Percentiles rank a stretch among this genome's conserved stretches.
These are phyloP conservation scores for Actinernus sp. DNA, from an alignment of 92 coral and sea anemone species.

Conservation along the genomic window DNA sequence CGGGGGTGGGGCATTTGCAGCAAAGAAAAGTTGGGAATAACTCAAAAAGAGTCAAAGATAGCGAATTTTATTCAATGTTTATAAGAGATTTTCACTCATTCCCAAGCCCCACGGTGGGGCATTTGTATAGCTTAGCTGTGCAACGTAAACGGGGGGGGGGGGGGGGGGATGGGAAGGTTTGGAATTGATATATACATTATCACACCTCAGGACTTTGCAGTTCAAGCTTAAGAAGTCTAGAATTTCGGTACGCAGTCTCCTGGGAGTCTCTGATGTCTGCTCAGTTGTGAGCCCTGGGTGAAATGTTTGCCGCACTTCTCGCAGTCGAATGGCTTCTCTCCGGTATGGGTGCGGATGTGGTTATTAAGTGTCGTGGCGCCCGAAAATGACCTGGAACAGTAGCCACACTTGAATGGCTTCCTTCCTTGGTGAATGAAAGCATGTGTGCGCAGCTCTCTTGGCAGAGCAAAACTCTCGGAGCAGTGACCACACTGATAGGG, in stretches of 20 bases:
- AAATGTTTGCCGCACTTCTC: constrained; percentile 84
- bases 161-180: too few relatives aligned
- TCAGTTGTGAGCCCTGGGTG: constrained; percentile 96
- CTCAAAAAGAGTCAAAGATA: too few relatives aligned
- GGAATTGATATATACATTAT: too few relatives aligned
- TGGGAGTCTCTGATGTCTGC: constrained; percentile 88
- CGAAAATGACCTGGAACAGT: constrained; percentile 91
- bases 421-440: constrained; percentile 94
- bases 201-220: too few relatives aligned
- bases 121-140: too few relatives aligned
- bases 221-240: too few relatives aligned
- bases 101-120: too few relatives aligned
- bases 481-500: constrained; percentile 97
- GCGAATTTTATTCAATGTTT: too few relatives aligned
- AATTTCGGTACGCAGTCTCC: constrained; percentile 60
- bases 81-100: too few relatives aligned
- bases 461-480: constrained; percentile 69
- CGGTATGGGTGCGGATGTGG: constrained; percentile 96
- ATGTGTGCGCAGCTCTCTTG: constrained; percentile 96
- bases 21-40: too few relatives aligned
- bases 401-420: constrained; percentile 98
- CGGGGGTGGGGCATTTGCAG: too few relatives aligned
- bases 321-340: constrained; percentile 94
- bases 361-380: constrained; percentile 97
- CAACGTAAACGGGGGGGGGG: too few relatives aligned